Conservation (phyloP, 1,140 invertebrate genomes). For the Drosophila seguyi region DNA sequence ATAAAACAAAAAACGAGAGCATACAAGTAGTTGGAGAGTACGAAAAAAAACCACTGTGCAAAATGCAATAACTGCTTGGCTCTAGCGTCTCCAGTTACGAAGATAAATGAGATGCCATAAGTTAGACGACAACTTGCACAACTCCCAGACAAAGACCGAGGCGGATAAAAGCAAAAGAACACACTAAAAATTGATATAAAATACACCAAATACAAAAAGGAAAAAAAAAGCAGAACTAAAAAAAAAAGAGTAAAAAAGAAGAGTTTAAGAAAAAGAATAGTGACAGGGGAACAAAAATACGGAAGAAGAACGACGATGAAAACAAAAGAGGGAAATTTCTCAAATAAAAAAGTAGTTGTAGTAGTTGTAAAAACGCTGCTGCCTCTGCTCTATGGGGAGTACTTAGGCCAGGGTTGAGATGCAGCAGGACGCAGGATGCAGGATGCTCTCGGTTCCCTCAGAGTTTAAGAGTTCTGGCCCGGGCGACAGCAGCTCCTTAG, state of each 20-base stretch:
- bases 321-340: constrained; percentile 26
- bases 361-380: constrained; percentile 51
- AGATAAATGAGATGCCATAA: constrained; percentile 84
- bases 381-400: constrained; percentile 24
- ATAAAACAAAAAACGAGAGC: neutral
- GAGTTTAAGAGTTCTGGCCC: constrained; percentile 37
- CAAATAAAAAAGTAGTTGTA: constrained; percentile 62
- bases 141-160: constrained; percentile 34
- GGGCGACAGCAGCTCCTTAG: constrained; percentile 39
- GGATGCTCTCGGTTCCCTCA: constrained; percentile 5
- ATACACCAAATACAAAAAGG: constrained; percentile 28
- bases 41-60: constrained; percentile 12
- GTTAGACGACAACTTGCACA: constrained; percentile 80
- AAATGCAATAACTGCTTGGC: constrained; percentile 69
- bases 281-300: constrained; percentile 15
- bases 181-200: constrained; percentile 75
- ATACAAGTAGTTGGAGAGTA: neutral
- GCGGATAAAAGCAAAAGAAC: constrained; percentile 44
- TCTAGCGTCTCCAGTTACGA: constrained; percentile 60
- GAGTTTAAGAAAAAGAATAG: neutral
- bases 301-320: constrained; percentile 18
- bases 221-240: constrained; percentile 1
- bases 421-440: constrained; percentile 14
- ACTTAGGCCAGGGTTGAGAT: constrained; percentile 30
- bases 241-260: neutral